phyloP scores from a whole-genome alignment of 2,113 vertebrate genomes.

The Amia ocellicauda region DNA sequence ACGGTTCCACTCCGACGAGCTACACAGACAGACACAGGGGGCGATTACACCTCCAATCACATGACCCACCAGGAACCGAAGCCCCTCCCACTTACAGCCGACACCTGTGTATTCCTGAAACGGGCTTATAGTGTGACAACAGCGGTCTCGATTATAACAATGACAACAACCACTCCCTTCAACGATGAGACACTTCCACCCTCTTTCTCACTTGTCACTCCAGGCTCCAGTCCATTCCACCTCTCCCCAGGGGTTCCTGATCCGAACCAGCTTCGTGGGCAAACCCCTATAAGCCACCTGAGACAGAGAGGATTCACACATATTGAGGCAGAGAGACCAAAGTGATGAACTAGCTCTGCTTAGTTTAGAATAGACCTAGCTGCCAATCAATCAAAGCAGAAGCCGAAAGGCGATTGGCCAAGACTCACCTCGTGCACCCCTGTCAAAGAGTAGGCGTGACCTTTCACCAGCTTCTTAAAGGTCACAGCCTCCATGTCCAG shows the following conservation, averaged over 20 bases:
- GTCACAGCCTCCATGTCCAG: conserved; percentile 85
- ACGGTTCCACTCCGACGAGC: conserved; percentile 81
- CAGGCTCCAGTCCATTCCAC: conserved; percentile 93
- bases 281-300: conserved; percentile 80
- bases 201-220: conserved; percentile 77
- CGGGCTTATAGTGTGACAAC: too few relatives aligned
- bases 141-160: too few relatives aligned
- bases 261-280: conserved; percentile 75
- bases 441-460: conserved; percentile 90
- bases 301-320: background rate
- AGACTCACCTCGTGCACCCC: conserved; percentile 75
- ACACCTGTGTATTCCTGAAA: background rate
- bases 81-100: background rate
- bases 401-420: background rate
- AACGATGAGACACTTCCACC: too few relatives aligned
- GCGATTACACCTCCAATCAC: background rate
- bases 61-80: too few relatives aligned
- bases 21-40: conserved; percentile 35
- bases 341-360: too few relatives aligned
- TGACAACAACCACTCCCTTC: too few relatives aligned
- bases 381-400: too few relatives aligned
- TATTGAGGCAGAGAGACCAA: background rate
- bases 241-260: conserved; percentile 94
- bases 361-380: too few relatives aligned
- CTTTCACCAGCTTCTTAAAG: conserved; percentile 94